Evolutionary conservation across 2,113 vertebrate genomes (phyloP).

Genomic region (Pelecanus crispus): DNA sequence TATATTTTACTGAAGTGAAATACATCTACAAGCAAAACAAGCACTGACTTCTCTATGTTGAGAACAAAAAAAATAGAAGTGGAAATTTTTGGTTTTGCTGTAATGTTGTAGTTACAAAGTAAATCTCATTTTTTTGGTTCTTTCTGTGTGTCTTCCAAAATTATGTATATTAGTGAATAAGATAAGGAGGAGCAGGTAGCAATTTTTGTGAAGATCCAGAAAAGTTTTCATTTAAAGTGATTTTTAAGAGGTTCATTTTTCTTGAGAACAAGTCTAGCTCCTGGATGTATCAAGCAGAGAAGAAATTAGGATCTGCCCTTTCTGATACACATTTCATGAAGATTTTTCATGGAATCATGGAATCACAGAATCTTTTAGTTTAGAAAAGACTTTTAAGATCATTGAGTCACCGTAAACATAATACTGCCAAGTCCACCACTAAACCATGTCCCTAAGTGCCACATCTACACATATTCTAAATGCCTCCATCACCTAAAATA

Average conservation of each 20-base stretch:
- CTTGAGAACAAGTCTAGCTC: background rate
- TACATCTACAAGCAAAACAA: background rate
- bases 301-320: background rate
- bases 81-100: background rate
- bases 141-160: background rate
- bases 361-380: background rate
- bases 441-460: background rate
- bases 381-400: background rate
- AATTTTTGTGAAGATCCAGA: background rate
- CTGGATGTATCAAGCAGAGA: background rate
- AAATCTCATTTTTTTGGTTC: background rate
- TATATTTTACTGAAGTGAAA: background rate
- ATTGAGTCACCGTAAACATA: background rate
- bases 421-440: rapidly evolving
- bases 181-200: background rate
- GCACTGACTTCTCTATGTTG: background rate
- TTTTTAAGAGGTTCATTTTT: background rate
- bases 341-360: background rate
- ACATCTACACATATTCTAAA: background rate
- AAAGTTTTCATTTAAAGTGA: background rate
- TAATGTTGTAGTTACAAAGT: background rate
- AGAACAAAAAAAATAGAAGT: background rate
- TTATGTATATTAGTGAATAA: background rate
- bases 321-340: background rate
- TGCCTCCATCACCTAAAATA: background rate